These are phyloP conservation scores for Anadara kagoshimensis DNA, from an alignment of 1,140 invertebrate species.

Conservation along the genomic window DNA sequence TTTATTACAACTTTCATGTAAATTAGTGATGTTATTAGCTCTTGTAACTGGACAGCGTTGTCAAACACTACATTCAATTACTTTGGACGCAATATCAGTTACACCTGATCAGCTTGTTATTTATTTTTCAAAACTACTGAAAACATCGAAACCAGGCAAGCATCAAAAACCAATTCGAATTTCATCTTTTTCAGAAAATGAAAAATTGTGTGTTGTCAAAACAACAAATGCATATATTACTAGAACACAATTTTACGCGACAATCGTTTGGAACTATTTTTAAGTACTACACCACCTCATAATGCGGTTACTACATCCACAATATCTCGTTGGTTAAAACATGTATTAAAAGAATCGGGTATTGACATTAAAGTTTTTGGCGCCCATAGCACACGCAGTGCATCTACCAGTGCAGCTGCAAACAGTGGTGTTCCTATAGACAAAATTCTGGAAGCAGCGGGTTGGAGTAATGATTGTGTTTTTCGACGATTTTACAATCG, in stretches of 20 bases:
- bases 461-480: no score
- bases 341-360: slow-evolving; percentile 8
- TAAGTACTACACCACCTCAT: slow-evolving; percentile 17
- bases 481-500: no score
- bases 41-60: no score
- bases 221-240: slow-evolving; percentile 20
- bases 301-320: slow-evolving; percentile 29
- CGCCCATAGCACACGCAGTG: slow-evolving; percentile 23
- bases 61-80: no score
- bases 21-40: no score
- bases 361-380: slow-evolving; percentile 25
- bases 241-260: slow-evolving; percentile 7
- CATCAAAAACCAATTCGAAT: no score
- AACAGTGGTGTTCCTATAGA: slow-evolving; percentile 10
- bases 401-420: slow-evolving; percentile 12
- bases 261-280: slow-evolving; percentile 6
- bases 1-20: no score
- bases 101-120: no score
- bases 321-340: slow-evolving; percentile 35
- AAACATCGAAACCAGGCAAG: no score
- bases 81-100: no score
- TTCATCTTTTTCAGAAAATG: not conserved
- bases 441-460: no score
- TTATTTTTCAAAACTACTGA: no score
- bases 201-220: slow-evolving; percentile 18